Percentiles rank a stretch among this genome's conserved stretches.
Conservation (phyloP, 1,140 invertebrate species). For the Thaumetopoea pityocampa region DNA sequence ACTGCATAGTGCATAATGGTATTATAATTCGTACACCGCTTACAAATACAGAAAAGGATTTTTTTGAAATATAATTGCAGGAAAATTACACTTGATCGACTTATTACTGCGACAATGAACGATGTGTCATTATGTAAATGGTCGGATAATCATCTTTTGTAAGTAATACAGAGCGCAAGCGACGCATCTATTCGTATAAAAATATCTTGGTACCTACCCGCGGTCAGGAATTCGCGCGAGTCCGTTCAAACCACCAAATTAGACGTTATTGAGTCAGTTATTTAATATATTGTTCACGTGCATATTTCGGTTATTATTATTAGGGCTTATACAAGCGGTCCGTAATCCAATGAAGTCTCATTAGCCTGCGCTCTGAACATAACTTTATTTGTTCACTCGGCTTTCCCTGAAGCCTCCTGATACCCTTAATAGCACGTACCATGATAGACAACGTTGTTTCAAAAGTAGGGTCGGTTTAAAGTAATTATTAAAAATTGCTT, state of each 20-base stretch:
- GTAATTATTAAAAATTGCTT: slow-evolving; percentile 74
- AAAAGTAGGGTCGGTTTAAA: slow-evolving; percentile 48
- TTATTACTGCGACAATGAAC: too few relatives aligned
- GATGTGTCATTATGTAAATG: too few relatives aligned
- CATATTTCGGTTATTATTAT: slow-evolving; percentile 74
- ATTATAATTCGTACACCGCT: too few relatives aligned
- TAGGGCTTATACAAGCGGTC: slow-evolving; percentile 53
- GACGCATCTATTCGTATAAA: background rate
- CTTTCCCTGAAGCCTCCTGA: slow-evolving; percentile 51
- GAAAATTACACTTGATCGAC: too few relatives aligned
- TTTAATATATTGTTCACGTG: slow-evolving; percentile 63
- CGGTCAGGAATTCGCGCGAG: slow-evolving; percentile 37
- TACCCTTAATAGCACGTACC: slow-evolving; percentile 58
- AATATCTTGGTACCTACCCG: slow-evolving; percentile 5
- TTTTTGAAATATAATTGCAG: too few relatives aligned
- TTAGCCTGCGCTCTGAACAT: slow-evolving; percentile 55
- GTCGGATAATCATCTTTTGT: too few relatives aligned
- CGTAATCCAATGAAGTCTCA: slow-evolving; percentile 72
- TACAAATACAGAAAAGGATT: too few relatives aligned
- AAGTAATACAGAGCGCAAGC: background rate
- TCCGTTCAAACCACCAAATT: slow-evolving; percentile 52
- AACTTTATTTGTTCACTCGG: slow-evolving; percentile 64
- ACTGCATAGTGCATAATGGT: too few relatives aligned
- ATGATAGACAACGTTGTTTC: slow-evolving; percentile 44
- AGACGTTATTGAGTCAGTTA: slow-evolving; percentile 72